Conservation (phyloP, 1,140 invertebrate species). For the Oppia nitens region DNA sequence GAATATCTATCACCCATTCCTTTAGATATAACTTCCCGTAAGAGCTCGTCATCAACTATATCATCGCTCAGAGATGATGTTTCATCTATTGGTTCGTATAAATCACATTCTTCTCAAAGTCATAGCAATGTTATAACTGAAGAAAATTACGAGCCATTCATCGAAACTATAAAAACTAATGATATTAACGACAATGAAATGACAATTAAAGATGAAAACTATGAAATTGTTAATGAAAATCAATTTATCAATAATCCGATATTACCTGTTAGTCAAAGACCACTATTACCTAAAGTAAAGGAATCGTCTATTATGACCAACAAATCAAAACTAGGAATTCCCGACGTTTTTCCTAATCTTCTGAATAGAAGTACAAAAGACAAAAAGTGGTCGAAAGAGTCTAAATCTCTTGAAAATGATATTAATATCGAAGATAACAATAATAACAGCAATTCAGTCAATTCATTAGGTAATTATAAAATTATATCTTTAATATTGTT, state of each 20-base stretch:
- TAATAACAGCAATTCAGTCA: background rate
- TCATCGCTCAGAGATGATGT: background rate
- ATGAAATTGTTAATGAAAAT: background rate
- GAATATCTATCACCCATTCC: background rate
- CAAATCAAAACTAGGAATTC: background rate
- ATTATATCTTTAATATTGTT: too few relatives aligned
- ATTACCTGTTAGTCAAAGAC: background rate
- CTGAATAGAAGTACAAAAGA: background rate
- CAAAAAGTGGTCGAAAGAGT: background rate
- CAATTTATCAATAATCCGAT: background rate
- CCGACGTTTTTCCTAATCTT: background rate
- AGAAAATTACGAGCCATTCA: background rate
- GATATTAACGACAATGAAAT: background rate
- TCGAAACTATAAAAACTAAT: background rate
- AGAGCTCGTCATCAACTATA: background rate
- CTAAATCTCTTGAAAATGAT: background rate
- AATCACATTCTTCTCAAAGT: background rate
- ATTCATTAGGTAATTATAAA: background rate
- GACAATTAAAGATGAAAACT: background rate
- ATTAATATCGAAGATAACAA: background rate
- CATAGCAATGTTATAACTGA: background rate
- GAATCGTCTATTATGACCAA: background rate
- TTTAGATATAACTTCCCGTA: background rate
- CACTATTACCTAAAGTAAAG: background rate
- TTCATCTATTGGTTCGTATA: background rate